phyloP scores from a whole-genome alignment of 2,113 vertebrate species.

The Platichthys flesus region DNA sequence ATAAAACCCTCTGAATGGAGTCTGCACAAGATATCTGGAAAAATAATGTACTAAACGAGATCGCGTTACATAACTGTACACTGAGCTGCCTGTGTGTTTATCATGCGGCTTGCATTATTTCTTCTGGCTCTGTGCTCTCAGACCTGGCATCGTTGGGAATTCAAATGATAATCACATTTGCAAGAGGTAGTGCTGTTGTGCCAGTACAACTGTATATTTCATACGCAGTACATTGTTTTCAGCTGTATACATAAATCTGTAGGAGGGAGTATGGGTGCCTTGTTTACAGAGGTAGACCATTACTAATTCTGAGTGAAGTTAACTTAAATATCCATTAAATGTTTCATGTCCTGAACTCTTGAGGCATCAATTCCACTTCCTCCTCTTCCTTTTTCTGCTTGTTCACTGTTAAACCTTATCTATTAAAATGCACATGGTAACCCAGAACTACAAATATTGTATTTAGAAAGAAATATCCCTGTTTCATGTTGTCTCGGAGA shows the following conservation, averaged over 20 bases:
- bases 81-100: slow-evolving; percentile 2
- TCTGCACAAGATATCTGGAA: slow-evolving; percentile 12
- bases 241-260: slow-evolving; percentile 35
- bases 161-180: background rate
- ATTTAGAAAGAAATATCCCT: slow-evolving; percentile 22
- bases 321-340: slow-evolving; percentile 59
- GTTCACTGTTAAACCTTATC: slow-evolving; percentile 23
- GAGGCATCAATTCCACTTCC: slow-evolving; percentile 53
- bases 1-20: background rate
- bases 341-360: slow-evolving; percentile 51
- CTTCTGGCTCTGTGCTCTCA: background rate
- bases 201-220: background rate
- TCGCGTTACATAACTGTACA: slow-evolving; percentile 7
- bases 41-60: slow-evolving; percentile 3
- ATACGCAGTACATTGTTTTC: background rate
- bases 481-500: slow-evolving; percentile 21
- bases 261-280: slow-evolving; percentile 26
- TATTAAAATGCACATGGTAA: slow-evolving; percentile 22
- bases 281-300: slow-evolving; percentile 53
- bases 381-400: slow-evolving; percentile 35
- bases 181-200: background rate
- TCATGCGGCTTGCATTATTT: background rate
- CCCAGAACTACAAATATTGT: slow-evolving; percentile 25
- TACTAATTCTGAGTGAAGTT: slow-evolving; percentile 64
- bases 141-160: background rate